Conservation (phyloP, 2,888 invertebrate species). For the Eristalinus aeneus region DNA sequence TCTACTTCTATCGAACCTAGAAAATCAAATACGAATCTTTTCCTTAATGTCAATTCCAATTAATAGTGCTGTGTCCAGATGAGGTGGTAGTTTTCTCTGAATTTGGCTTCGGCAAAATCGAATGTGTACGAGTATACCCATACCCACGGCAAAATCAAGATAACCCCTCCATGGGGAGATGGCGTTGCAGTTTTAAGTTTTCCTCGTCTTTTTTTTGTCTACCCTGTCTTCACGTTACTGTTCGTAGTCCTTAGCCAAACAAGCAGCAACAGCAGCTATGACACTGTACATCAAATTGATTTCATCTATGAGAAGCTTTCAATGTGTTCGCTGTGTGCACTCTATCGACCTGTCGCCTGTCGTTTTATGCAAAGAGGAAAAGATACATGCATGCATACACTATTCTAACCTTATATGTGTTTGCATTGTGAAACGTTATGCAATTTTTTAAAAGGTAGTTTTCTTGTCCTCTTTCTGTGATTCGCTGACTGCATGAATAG, state of each 20-base stretch:
- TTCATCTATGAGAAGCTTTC: constrained; percentile 70
- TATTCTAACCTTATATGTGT: constrained; percentile 19
- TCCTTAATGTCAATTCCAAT: constrained; percentile 62
- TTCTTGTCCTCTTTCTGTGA: constrained; percentile 58
- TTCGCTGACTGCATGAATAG: constrained; percentile 70
- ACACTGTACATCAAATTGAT: constrained; percentile 71
- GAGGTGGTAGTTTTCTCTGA: constrained; percentile 20
- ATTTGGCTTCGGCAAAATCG: constrained; percentile 1
- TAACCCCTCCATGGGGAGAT: constrained; percentile 58
- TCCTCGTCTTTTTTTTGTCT: neutral
- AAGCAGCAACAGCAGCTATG: constrained; percentile 46
- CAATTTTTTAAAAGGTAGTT: constrained; percentile 53
- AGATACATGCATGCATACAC: constrained; percentile 31
- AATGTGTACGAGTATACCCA: constrained; percentile 32
- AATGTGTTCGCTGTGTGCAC: constrained; percentile 61
- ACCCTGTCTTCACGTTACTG: neutral
- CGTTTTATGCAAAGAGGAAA: constrained; percentile 55
- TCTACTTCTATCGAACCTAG: constrained; percentile 48
- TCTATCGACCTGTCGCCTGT: constrained; percentile 71
- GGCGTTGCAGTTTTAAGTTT: constrained; percentile 35
- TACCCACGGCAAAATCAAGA: constrained; percentile 64
- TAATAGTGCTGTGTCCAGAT: constrained; percentile 40
- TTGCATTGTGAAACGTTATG: constrained; percentile 51
- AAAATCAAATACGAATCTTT: constrained; percentile 46
- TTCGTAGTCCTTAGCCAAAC: constrained; percentile 1